A percentile compares a stretch with the other conserved stretches of the same genome.
phyloP scores from a whole-genome alignment of 2,113 vertebrate species.

The Zeus faber region DNA sequence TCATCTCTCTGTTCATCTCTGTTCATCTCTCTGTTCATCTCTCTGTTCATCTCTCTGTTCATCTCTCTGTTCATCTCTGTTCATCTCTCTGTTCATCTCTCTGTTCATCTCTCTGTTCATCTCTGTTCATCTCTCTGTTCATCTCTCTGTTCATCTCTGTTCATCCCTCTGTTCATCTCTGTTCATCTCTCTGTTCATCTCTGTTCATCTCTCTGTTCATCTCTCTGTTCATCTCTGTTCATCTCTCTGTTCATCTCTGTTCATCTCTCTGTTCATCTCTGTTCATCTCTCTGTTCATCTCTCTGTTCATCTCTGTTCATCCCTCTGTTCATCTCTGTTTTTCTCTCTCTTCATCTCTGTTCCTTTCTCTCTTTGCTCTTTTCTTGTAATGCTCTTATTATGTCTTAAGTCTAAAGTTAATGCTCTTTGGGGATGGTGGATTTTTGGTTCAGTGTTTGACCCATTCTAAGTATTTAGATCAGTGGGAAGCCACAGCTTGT shows the following conservation, averaged over 20 bases:
- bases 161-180: background rate
- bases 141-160: background rate
- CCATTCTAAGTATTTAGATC: too few relatives aligned
- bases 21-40: too few relatives aligned
- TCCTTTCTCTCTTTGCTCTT: background rate
- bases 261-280: background rate
- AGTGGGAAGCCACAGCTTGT: too few relatives aligned
- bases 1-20: too few relatives aligned
- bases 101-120: too few relatives aligned
- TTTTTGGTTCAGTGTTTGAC: too few relatives aligned
- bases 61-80: too few relatives aligned
- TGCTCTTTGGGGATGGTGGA: too few relatives aligned
- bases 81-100: background rate
- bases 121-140: background rate
- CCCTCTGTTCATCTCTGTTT: background rate
- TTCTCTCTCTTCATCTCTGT: background rate
- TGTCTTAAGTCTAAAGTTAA: too few relatives aligned
- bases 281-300: too few relatives aligned
- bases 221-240: background rate
- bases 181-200: background rate
- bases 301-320: background rate
- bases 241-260: background rate
- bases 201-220: background rate
- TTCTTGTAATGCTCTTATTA: too few relatives aligned
- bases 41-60: too few relatives aligned